Percentiles rank a stretch among this genome's conserved stretches.
Conservation (phyloP, 2,113 vertebrate genomes). For the Colius striatus region DNA sequence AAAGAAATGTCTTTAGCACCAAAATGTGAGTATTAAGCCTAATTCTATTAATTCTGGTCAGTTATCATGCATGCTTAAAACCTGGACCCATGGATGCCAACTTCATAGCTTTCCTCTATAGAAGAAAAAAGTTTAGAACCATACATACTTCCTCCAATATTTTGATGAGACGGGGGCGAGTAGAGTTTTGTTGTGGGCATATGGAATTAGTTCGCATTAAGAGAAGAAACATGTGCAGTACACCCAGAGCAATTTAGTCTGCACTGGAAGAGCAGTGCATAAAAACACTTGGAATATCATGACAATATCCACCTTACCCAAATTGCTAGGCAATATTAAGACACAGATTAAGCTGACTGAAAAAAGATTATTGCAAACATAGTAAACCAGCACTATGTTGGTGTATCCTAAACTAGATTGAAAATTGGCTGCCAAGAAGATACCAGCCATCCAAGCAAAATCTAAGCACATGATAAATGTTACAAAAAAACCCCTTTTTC, state of each 20-base stretch:
- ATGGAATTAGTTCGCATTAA: neutral
- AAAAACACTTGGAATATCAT: neutral
- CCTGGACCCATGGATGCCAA: neutral
- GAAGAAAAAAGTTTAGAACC: neutral
- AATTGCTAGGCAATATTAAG: neutral
- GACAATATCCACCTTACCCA: neutral
- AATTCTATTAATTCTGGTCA: neutral
- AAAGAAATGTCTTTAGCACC: neutral
- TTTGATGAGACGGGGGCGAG: neutral
- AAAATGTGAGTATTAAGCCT: neutral
- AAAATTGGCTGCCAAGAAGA: neutral
- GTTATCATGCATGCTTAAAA: neutral
- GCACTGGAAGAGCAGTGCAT: neutral
- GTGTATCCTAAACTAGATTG: neutral
- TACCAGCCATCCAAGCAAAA: neutral
- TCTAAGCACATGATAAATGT: neutral
- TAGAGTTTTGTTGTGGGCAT: neutral
- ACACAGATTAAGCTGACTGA: neutral
- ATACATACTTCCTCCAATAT: neutral
- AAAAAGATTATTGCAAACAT: neutral
- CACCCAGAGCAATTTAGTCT: rapidly evolving
- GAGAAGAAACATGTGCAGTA: neutral
- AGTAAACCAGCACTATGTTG: neutral
- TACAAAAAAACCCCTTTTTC: neutral
- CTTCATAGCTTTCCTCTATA: neutral